These are phyloP conservation scores for Metridium senile DNA, from an alignment of 92 coral and sea anemone genomes.

Conservation along the genomic window DNA sequence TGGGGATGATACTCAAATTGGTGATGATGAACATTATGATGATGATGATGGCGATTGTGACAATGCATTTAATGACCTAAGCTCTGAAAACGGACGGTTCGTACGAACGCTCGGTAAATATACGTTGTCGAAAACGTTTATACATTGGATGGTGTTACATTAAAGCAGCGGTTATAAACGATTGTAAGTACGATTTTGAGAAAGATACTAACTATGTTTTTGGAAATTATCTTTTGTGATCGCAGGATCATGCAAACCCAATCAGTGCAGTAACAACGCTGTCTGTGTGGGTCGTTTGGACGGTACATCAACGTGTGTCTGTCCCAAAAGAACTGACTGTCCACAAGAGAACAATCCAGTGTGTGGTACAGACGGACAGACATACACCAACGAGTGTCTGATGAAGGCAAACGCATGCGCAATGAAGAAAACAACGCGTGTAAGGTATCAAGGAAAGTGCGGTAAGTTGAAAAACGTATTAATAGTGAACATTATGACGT, in stretches of 20 bases:
- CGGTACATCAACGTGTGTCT: constrained; percentile 70
- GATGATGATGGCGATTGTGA: no score
- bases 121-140: no score
- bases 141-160: no score
- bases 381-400: constrained; percentile 76
- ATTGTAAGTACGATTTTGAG: no score
- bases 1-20: no score
- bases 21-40: no score
- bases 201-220: no score
- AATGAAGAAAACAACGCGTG: constrained; percentile 49
- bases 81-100: no score
- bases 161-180: no score
- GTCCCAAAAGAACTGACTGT: constrained; percentile 77
- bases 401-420: constrained; percentile 81
- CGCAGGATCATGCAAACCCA: constrained; percentile 69
- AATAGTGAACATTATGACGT: neutral
- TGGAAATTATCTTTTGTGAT: neutral
- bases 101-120: no score
- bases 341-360: constrained; percentile 70
- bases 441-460: constrained; percentile 83
- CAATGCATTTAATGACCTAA: no score
- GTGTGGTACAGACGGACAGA: constrained; percentile 85
- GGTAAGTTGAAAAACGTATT: constrained; percentile 48
- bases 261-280: constrained; percentile 64
- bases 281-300: constrained; percentile 60